Percentiles rank a stretch among this genome's conserved stretches.
Conservation (phyloP, 1,140 invertebrate species). For the Vanessa atalanta region DNA sequence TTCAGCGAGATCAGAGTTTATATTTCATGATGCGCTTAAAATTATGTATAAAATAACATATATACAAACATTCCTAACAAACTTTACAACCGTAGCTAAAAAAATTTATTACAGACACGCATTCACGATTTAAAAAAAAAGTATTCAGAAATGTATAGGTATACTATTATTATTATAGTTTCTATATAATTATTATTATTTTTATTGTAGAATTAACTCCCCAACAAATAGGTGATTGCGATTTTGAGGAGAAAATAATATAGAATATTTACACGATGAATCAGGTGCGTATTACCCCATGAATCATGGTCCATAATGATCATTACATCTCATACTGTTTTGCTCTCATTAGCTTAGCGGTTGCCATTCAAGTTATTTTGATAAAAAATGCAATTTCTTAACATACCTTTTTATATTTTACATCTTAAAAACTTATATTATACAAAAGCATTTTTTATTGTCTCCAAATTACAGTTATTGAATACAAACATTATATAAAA, state of each 20-base stretch:
- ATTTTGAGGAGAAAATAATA: conserved; percentile 27
- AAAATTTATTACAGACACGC: too few species aligned
- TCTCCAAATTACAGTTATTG: neutral
- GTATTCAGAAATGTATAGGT: too few species aligned
- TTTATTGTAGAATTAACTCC: too few species aligned
- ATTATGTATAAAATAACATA: too few species aligned
- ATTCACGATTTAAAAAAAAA: too few species aligned
- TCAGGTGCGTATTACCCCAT: conserved; percentile 46
- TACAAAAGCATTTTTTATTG: neutral
- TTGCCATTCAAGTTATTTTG: neutral
- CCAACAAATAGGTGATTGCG: neutral
- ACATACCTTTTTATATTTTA: neutral
- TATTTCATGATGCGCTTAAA: too few species aligned
- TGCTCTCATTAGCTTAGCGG: conserved; percentile 17
- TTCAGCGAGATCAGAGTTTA: too few species aligned
- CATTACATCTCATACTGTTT: conserved; percentile 32
- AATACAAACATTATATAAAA: neutral
- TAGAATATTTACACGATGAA: conserved; percentile 50
- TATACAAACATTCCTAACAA: too few species aligned
- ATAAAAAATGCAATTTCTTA: neutral
- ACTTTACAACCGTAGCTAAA: too few species aligned
- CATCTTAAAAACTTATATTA: neutral
- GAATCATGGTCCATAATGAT: conserved; percentile 43
- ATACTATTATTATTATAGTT: too few species aligned
- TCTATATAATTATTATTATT: too few species aligned